Evolutionary conservation across 2,113 vertebrate species (phyloP).

Genomic region (Emydura subglobosa): DNA sequence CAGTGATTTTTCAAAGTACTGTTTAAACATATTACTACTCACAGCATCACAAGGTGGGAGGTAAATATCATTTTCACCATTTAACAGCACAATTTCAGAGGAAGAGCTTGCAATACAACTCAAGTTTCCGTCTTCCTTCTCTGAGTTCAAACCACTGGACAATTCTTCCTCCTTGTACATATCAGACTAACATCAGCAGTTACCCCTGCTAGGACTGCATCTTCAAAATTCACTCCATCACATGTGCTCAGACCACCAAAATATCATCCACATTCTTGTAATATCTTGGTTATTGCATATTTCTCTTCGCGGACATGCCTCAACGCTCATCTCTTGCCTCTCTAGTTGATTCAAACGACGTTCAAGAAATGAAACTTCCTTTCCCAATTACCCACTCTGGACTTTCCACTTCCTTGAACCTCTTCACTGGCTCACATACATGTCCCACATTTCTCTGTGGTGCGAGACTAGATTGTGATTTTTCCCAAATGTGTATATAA

Average conservation of each 20-base stretch:
- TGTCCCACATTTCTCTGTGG: background rate
- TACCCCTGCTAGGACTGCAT: background rate
- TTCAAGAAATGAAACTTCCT: background rate
- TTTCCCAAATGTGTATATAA: background rate
- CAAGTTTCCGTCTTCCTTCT: background rate
- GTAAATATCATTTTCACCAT: background rate
- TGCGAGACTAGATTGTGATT: background rate
- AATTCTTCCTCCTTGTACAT: background rate
- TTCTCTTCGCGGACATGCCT: background rate
- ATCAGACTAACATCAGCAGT: background rate
- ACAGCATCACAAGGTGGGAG: background rate
- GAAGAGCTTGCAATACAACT: background rate
- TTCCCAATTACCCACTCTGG: background rate
- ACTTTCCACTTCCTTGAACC: background rate
- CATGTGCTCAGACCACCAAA: background rate
- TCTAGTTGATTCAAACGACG: background rate
- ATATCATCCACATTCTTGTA: background rate
- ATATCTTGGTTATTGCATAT: background rate
- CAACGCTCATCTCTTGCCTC: background rate
- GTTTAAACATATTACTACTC: background rate
- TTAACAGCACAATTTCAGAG: conserved; percentile 19
- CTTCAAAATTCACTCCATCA: background rate
- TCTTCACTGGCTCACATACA: background rate
- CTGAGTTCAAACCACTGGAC: background rate
- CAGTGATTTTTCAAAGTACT: background rate